Evolutionary conservation across 2,797 vertebrate genomes (phyloP), one percentile per base, ranked within the genome.

Genomic region (Onychomys arenicola): DNA sequence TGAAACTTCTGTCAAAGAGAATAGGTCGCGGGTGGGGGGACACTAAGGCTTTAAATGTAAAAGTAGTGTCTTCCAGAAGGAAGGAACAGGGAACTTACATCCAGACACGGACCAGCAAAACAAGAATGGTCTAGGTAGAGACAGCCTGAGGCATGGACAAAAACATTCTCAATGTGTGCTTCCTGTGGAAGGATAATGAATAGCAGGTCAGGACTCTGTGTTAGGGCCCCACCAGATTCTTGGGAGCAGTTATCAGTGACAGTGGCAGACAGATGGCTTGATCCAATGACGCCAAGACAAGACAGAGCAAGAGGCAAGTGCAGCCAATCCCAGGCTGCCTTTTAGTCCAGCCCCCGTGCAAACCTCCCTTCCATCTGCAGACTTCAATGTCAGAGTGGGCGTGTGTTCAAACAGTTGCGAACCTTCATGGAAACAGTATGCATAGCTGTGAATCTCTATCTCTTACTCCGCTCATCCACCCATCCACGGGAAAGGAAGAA

Each of bases 11-110:
- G 7, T 77, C 46, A 71, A 34, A 80, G 34, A 55, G 46, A 63
- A 55, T 19, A 65, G 17, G 14, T 5, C 6, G 2, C 10, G 4
- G 11, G 21, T 13, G 10, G 21, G 13, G 3, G 6, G 32, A 4
- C 37, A 34, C n/a, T n/a, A 82, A 69, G 90, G 63, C 12, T 94
- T 55, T 82, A 90, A 81, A 90, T 55, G 25, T 27, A 59, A 61
- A 75, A 73, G 84, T 5, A 21, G 29, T 81, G 3, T 52, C 71
- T 89, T 69, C 14, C 40, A 77, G 32, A 85, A 9, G 46, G 63
- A 89, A 92, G 43, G 25, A 40, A 61, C 13, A 63, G 11, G 9
- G 37, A 71, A 52, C 23, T 84, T 91, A 8, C 63, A 29, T 75
- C 89, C 65, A 57, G 11, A 76, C 34, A 55, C 3, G 23, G 43